Conservation (phyloP, 2,797 vertebrate genomes). For the Girardinus metallicus region DNA sequence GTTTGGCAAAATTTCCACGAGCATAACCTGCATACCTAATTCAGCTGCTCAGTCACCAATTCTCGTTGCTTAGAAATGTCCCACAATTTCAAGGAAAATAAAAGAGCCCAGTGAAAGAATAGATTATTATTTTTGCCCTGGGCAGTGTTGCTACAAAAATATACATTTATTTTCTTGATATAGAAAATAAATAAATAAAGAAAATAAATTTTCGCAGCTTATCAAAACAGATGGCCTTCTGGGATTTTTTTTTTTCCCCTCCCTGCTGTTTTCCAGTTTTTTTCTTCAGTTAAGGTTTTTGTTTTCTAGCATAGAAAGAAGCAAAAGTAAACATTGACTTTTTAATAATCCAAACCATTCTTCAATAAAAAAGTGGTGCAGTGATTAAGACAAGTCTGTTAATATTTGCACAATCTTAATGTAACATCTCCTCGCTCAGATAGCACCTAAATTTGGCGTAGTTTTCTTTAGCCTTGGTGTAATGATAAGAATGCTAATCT, state of each 20-base stretch:
- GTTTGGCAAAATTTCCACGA: not conserved
- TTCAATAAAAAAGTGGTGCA: not conserved
- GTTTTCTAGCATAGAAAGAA: not conserved
- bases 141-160: not conserved
- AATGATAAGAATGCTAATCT: not conserved
- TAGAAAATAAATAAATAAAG: too few species aligned
- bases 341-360: not conserved
- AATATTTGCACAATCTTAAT: not conserved
- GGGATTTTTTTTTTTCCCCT: not conserved
- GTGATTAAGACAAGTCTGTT: not conserved
- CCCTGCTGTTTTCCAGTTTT: not conserved
- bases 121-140: not conserved
- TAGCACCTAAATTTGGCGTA: not conserved
- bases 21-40: not conserved
- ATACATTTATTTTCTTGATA: not conserved
- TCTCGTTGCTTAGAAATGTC: not conserved
- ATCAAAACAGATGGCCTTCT: not conserved
- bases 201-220: not conserved
- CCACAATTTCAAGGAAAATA: not conserved
- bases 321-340: not conserved
- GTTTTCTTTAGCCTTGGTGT: not conserved
- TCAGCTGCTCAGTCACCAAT: not conserved
- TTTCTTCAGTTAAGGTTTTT: not conserved
- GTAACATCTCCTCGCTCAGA: not conserved
- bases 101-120: not conserved